These are phyloP conservation scores for Pegoplata infirma DNA, from an alignment of 2,888 invertebrate species.

Conservation along the genomic window DNA sequence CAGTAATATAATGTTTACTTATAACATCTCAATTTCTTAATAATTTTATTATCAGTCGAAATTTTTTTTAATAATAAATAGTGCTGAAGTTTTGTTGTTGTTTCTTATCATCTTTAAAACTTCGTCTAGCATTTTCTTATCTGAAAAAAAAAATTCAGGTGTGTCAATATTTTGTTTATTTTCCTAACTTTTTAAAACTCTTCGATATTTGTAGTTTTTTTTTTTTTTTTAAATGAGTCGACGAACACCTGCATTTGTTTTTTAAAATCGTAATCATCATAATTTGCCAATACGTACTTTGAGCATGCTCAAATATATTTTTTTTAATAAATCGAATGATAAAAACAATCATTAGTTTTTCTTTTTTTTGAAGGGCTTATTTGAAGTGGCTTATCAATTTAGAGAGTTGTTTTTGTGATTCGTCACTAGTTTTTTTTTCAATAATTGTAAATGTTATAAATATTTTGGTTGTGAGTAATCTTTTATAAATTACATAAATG, in stretches of 20 bases:
- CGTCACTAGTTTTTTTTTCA: conserved; percentile 8
- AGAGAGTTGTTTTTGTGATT: background rate
- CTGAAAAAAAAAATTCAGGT: conserved; percentile 24
- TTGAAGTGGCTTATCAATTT: background rate
- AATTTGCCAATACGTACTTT: background rate
- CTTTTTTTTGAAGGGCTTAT: background rate
- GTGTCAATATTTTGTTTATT: conserved; percentile 33
- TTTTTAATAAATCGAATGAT: background rate
- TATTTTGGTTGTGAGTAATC: no score
- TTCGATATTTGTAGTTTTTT: background rate
- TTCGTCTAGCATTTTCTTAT: background rate
- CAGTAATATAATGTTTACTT: no score
- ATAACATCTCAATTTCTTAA: no score
- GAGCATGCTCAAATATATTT: background rate
- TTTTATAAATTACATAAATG: no score
- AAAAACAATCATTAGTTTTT: background rate
- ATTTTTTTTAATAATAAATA: background rate
- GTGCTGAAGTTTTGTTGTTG: background rate
- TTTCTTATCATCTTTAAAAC: background rate
- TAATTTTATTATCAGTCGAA: background rate
- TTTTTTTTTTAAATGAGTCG: background rate
- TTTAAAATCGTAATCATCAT: background rate
- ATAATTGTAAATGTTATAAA: no score
- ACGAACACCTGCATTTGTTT: conserved; percentile 17
- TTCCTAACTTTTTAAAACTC: background rate